phyloP scores from a whole-genome alignment of 92 coral and sea anemone species.

The Pocillopora grandis region DNA sequence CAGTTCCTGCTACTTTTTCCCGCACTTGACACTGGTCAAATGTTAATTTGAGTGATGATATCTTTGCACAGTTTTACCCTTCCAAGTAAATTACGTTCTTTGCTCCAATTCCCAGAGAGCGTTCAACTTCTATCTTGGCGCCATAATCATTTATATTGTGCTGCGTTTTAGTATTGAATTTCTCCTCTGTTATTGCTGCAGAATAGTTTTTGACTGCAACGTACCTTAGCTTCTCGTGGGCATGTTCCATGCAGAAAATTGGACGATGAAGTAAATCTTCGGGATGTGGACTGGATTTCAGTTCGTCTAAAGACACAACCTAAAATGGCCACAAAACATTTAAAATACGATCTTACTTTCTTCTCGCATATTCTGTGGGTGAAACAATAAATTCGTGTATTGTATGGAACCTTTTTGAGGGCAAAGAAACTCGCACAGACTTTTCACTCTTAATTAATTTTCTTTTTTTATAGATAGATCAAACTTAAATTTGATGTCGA shows the following conservation, averaged over 20 bases:
- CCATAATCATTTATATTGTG: background rate
- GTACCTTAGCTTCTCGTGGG: constrained; percentile 90
- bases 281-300: constrained; percentile 85
- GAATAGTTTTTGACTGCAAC: background rate
- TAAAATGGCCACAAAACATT: constrained; percentile 13
- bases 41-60: background rate
- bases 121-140: background rate
- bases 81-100: no score
- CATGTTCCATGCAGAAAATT: constrained; percentile 90
- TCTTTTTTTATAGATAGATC: no score
- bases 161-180: background rate
- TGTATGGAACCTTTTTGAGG: no score
- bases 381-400: no score
- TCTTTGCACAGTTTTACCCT: no score
- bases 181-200: no score
- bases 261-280: constrained; percentile 96
- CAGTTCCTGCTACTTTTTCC: background rate
- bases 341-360: background rate
- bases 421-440: no score
- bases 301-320: constrained; percentile 94
- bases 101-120: no score
- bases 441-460: no score
- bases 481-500: no score
- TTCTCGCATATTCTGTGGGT: background rate
- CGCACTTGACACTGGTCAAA: background rate